Base-by-base conservation (phyloP, 2,113 vertebrate genomes). In the Tursiops truncatus region DNA sequence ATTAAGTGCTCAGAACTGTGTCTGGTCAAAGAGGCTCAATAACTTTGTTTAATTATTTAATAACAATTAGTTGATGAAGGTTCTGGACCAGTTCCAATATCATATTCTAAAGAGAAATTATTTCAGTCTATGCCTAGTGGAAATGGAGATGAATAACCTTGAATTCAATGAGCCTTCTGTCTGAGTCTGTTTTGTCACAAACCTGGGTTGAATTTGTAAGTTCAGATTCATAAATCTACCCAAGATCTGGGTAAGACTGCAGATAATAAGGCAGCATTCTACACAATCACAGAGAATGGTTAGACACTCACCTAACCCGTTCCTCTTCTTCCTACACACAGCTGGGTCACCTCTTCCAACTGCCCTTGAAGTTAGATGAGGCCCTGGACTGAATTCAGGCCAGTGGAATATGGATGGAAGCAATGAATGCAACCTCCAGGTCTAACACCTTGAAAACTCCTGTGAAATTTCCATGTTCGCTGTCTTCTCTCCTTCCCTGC, bases 71-170 rank as follows among this genome's bases (percentile, higher is more conserved):
- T 65, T 33, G 25, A 41, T 50, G 62, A 77, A 71, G 4, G 47
- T 95, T 84, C 33, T 83, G 62, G 25, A 41, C 11, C 18, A n/a
- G 21, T 90, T 81, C 44, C 4, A 41, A 92, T 56, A 81, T 70
- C 31, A 38, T 33, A 47, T 89, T 82, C 47, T 84, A 83, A 81
- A 87, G n/a, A 95, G 74, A 94, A 74, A 77, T 93, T 28, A 33
- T 70, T 65, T 70, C 15, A 68, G 13, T 68, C 12, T 86, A 8
- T 53, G 58, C 26, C 58, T 92, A 63, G 6, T 96, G 38, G 31
- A 79, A 84, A 85, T 90, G 31, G 74, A 92, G 33, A 80, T 70
- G 38, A 80, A 53, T 58, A 87, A 47, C 23, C 14, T 89, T 50
- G 5, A 56, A 83, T 63, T 83, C 6, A 58, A 1, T 76, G 53